These are phyloP conservation scores for Microctenopoma steveboyesi DNA, from an alignment of 2,797 vertebrate genomes.

Conservation along the genomic window DNA sequence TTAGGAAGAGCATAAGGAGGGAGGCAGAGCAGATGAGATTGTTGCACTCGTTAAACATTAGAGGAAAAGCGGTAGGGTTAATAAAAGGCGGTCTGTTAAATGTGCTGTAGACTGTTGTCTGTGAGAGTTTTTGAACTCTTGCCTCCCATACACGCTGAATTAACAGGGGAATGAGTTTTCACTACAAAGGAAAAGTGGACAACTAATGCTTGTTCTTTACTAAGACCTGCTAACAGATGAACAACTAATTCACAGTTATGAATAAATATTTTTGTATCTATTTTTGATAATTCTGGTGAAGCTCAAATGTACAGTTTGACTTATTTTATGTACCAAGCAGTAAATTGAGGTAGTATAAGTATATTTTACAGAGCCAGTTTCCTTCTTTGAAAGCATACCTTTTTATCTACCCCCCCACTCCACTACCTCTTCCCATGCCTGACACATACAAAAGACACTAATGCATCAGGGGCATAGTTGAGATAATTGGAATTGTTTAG, in stretches of 20 bases:
- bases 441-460: slow-evolving; percentile 64
- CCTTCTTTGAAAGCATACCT: slow-evolving; percentile 27
- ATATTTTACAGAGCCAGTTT: slow-evolving; percentile 10
- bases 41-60: slow-evolving; percentile 65
- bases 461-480: slow-evolving; percentile 62
- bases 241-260: background rate
- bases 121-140: slow-evolving; percentile 66
- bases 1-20: slow-evolving; percentile 36
- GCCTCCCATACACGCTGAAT: slow-evolving; percentile 63
- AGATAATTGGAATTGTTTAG: slow-evolving; percentile 80
- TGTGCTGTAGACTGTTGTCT: slow-evolving; percentile 62
- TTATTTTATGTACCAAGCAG: background rate
- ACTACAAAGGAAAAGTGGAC: slow-evolving; percentile 52
- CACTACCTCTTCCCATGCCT: slow-evolving; percentile 37
- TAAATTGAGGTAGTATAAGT: background rate
- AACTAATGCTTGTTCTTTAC: slow-evolving; percentile 31
- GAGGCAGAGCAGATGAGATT: slow-evolving; percentile 54
- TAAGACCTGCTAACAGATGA: slow-evolving; percentile 1
- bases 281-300: slow-evolving; percentile 17
- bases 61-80: slow-evolving; percentile 61
- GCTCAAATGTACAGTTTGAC: background rate
- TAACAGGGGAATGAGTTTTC: slow-evolving; percentile 60
- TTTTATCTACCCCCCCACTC: slow-evolving; percentile 34
- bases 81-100: slow-evolving; percentile 70
- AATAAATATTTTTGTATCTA: slow-evolving; percentile 12